Evolutionary conservation across 2,797 vertebrate species (phyloP), one percentile per base, ranked within the genome.

Genomic region (Galaxias olidus): DNA sequence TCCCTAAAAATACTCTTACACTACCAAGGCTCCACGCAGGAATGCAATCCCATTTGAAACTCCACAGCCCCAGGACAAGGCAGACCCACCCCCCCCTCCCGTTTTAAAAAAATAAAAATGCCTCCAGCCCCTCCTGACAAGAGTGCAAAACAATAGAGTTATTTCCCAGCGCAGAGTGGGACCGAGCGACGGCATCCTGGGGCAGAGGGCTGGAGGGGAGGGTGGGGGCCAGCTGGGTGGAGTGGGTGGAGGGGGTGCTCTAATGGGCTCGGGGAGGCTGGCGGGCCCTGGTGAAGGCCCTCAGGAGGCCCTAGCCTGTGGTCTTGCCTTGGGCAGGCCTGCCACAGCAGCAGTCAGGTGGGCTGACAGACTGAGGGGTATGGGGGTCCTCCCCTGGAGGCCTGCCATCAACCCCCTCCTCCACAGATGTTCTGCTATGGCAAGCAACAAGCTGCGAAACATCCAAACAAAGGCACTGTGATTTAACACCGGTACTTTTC

Each of bases 251-350:
- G 66, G 76, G 79, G 82, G 90, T 91, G 88, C 92, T 94, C 91
- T 92, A 94, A 93, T 91, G 89, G 93, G 90, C 88, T 92, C 64
- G 63, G 90, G 90, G 90, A 90, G 76, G 86, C 72, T 91, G 89
- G 88, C 81, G 91, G 90, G 90, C 90, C 87, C 92, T 91, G 89
- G 85, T 84, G 91, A 90, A 90, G 91, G 86, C 84, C 88, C 92
- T 92, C 90, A 91, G 88, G 91, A 95, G 93, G 91, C 92, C 89
- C 83, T 88, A 82, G 91, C 93, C 91, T 89, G 92, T 92, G 93
- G 93, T 91, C 93, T 93, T 92, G 94, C 92, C 90, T 89, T 91
- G 86, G 92, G 94, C 93, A 87, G 92, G 87, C 88, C 94, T 93
- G 85, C 87, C 82, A 79, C 75, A 80, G 83, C 85, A 88, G 85